Conservation (phyloP, 2,888 invertebrate genomes). For the Papilio protenor region DNA sequence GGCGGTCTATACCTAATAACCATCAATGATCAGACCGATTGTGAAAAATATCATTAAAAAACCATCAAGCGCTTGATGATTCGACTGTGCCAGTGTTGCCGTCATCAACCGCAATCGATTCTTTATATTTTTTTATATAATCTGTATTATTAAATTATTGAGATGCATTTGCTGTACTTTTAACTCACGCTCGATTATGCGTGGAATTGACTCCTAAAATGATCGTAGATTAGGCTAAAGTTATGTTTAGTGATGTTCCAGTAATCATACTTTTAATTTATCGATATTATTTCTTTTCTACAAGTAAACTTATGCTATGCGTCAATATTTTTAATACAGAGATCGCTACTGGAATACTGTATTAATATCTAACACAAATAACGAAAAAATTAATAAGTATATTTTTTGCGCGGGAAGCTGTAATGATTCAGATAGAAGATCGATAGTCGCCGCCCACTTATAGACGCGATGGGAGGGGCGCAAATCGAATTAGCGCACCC, state of each 20-base stretch:
- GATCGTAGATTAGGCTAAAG: slow-evolving; percentile 2
- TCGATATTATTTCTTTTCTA: not conserved
- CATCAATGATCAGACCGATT: slow-evolving; percentile 82
- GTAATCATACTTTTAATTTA: not conserved
- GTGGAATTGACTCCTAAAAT: slow-evolving; percentile 37
- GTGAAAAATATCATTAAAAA: slow-evolving; percentile 86
- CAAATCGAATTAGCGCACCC: slow-evolving; percentile 81
- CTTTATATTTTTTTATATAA: slow-evolving; percentile 67
- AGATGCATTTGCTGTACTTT: slow-evolving; percentile 57
- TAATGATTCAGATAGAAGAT: slow-evolving; percentile 70
- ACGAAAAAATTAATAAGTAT: slow-evolving; percentile 42
- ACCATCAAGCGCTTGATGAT: slow-evolving; percentile 83
- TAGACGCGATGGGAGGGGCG: slow-evolving; percentile 75
- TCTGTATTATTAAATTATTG: slow-evolving; percentile 79
- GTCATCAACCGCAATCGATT: slow-evolving; percentile 83
- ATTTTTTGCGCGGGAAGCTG: slow-evolving; percentile 52
- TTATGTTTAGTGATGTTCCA: slow-evolving; percentile 11
- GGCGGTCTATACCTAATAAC: slow-evolving; percentile 82
- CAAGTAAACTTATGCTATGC: not conserved
- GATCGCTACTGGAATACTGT: not conserved
- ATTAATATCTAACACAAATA: slow-evolving; percentile 29
- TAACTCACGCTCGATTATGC: slow-evolving; percentile 56
- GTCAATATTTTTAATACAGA: not conserved
- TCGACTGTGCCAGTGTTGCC: slow-evolving; percentile 74
- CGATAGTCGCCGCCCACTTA: slow-evolving; percentile 79